phyloP scores from a whole-genome alignment of 2,797 vertebrate species.

The Rhabdophis nuchalis region DNA sequence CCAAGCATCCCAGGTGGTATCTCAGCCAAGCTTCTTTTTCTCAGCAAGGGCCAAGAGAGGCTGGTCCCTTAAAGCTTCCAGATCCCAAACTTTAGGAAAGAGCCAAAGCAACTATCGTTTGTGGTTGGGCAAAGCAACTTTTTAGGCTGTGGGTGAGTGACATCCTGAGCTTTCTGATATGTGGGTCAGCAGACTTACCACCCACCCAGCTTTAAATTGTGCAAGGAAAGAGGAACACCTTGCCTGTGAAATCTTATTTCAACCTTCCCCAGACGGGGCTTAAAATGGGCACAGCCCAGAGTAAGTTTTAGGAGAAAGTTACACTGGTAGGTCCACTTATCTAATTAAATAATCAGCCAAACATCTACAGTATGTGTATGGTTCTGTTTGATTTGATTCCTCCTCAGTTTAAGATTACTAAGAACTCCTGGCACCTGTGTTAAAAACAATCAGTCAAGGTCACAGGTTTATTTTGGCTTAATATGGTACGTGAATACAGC shows the following conservation, averaged over 20 bases:
- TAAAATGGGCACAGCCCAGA: neutral
- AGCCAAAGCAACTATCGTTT: neutral
- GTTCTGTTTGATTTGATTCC: neutral
- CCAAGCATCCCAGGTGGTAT: neutral
- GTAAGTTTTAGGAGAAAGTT: neutral
- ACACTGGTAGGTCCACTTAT: neutral
- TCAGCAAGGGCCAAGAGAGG: neutral
- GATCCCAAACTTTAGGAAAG: neutral
- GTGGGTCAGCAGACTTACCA: neutral
- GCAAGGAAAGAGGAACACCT: neutral
- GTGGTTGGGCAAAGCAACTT: neutral
- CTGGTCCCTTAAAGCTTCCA: neutral
- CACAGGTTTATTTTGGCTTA: neutral
- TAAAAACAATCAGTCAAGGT: neutral
- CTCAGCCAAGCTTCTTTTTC: neutral
- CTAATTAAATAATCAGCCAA: neutral
- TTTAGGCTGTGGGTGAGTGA: neutral
- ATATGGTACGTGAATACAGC: neutral
- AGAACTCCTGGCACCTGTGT: neutral
- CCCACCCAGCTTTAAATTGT: neutral
- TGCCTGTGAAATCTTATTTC: neutral
- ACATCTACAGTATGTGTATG: neutral
- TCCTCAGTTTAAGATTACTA: neutral
- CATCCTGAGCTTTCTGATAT: neutral
- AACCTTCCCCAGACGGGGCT: neutral